Conservation (phyloP, 2,888 invertebrate genomes). For the Drosophila borborema region DNA sequence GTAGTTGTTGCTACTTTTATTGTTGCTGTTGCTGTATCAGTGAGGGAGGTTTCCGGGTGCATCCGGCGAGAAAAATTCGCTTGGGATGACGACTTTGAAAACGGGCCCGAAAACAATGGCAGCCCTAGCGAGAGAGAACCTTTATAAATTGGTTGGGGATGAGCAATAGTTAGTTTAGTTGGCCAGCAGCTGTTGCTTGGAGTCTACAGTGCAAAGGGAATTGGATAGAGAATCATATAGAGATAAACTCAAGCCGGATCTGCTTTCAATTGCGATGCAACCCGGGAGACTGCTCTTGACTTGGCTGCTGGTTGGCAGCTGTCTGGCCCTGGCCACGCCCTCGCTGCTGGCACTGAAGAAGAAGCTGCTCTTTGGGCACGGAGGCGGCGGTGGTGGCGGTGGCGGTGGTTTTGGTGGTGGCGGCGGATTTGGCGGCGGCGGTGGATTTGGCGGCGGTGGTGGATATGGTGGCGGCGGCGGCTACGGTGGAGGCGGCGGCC, state of each 20-base stretch:
- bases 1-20: not conserved
- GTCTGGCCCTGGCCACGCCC: constrained; percentile 51
- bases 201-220: constrained; percentile 3
- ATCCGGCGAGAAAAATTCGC: constrained; percentile 39
- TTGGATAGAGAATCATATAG: not conserved
- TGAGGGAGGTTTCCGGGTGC: constrained; percentile 18
- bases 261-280: constrained; percentile 32
- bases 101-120: constrained; percentile 52
- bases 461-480: constrained; percentile 22
- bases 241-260: constrained; percentile 19
- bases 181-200: constrained; percentile 19
- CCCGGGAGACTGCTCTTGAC: constrained; percentile 29
- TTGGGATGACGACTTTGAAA: constrained; percentile 34
- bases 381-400: constrained; percentile 41
- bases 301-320: constrained; percentile 53
- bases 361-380: constrained; percentile 58
- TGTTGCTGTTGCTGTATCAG: constrained; percentile 14
- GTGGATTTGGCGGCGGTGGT: constrained; percentile 37
- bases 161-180: constrained; percentile 47
- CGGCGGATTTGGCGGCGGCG: constrained; percentile 22
- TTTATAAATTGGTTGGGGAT: constrained; percentile 55
- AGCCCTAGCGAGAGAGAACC: constrained; percentile 32
- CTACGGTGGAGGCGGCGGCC: constrained; percentile 19
- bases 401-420: constrained; percentile 20
- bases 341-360: constrained; percentile 59